Evolutionary conservation across 2,797 vertebrate species (phyloP).

Genomic region (Coranthus polyacanthus): DNA sequence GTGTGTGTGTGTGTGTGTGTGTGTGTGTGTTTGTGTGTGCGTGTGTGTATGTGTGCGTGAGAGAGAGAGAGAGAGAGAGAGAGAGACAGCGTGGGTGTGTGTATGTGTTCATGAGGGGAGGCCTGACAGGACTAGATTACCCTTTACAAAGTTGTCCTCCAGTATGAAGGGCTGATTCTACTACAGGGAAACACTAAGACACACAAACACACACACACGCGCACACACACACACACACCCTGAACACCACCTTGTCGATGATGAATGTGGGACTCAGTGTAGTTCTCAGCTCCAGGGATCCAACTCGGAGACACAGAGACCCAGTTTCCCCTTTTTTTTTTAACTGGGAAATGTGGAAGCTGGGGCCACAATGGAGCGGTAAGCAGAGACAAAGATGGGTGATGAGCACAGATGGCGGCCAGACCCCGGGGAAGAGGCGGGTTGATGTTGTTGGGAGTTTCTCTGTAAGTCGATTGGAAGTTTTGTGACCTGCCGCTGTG

Average conservation of each 20-base stretch:
- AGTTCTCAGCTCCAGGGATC: constrained; percentile 71
- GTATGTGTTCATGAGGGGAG: constrained; percentile 15
- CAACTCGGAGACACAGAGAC: constrained; percentile 68
- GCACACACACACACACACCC: constrained; percentile 14
- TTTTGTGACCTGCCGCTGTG: constrained; percentile 45
- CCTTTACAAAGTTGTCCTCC: constrained; percentile 66
- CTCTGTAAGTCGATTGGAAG: constrained; percentile 33
- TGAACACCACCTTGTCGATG: constrained; percentile 70
- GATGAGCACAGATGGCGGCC: constrained; percentile 69
- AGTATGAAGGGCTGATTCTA: constrained; percentile 53
- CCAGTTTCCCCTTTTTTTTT: constrained; percentile 67
- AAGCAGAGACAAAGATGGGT: constrained; percentile 58
- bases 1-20: constrained; percentile 34
- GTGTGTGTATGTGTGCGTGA: constrained; percentile 2
- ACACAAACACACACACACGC: constrained; percentile 33
- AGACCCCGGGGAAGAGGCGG: constrained; percentile 29
- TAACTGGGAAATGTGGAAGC: constrained; percentile 42
- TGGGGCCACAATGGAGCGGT: constrained; percentile 33
- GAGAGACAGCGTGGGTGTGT: too few relatives aligned
- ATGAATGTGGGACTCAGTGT: constrained; percentile 69
- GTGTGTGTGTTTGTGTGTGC: constrained; percentile 17
- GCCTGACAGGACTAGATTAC: constrained; percentile 65
- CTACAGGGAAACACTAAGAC: constrained; percentile 33
- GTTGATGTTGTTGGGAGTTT: constrained; percentile 37
- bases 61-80: too few relatives aligned